Evolutionary conservation across 1,140 invertebrate species (phyloP).

Genomic region (Bathynomus jamesi): DNA sequence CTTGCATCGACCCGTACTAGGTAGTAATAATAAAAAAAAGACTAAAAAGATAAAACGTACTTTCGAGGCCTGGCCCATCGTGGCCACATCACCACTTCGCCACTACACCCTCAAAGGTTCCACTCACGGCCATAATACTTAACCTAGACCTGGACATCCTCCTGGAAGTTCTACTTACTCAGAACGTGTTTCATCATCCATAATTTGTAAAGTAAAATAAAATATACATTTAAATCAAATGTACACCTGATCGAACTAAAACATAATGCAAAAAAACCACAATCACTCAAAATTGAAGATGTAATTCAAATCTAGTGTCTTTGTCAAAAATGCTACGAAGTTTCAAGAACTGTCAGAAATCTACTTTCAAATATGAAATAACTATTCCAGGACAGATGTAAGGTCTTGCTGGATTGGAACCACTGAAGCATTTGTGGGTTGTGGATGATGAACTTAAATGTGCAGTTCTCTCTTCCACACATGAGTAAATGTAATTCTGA

Average conservation of each 20-base stretch:
- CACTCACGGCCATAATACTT: background rate
- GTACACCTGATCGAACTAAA: no score
- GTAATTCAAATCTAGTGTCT: no score
- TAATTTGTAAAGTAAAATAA: no score
- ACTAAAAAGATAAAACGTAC: slow-evolving; percentile 19
- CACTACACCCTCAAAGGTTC: slow-evolving; percentile 24
- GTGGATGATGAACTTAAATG: background rate
- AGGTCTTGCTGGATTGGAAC: background rate
- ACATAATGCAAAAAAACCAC: no score
- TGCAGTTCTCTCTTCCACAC: background rate
- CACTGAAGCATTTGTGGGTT: background rate
- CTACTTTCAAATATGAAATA: background rate
- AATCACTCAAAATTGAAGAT: no score
- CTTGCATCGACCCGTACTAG: background rate
- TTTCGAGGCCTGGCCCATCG: slow-evolving; percentile 32
- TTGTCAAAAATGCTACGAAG: no score
- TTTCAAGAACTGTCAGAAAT: no score
- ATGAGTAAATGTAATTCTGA: no score
- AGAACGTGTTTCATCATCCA: background rate
- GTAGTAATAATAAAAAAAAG: background rate
- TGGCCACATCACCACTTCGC: slow-evolving; percentile 28
- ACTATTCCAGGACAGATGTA: background rate
- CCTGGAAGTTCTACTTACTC: background rate
- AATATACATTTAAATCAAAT: no score
- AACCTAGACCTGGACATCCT: background rate